Evolutionary conservation across 2,797 vertebrate species (phyloP).

Genomic region (Falco naumanni): DNA sequence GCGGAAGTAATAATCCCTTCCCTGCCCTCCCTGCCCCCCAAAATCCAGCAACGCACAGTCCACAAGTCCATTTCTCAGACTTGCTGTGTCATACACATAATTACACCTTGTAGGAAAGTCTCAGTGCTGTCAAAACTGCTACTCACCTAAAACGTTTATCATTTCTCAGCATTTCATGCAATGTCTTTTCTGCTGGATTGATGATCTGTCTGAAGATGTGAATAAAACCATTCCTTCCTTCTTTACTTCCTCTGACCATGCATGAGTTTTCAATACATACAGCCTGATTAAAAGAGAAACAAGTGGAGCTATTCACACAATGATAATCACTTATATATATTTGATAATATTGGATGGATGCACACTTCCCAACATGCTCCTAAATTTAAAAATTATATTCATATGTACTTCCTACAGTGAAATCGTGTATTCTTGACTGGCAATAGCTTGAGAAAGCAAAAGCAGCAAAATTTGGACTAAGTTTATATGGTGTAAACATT

Average conservation of each 20-base stretch:
- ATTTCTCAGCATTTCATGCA: conserved; percentile 85
- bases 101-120: background rate
- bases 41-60: background rate
- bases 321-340: background rate
- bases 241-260: conserved; percentile 94
- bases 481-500: background rate
- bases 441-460: background rate
- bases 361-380: background rate
- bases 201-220: conserved; percentile 89
- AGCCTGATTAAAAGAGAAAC: conserved; percentile 79
- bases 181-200: conserved; percentile 84
- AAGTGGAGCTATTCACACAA: background rate
- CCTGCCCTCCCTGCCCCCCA: background rate
- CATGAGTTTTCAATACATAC: conserved; percentile 97
- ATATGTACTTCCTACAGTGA: background rate
- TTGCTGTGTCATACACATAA: background rate
- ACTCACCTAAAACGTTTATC: conserved; percentile 90
- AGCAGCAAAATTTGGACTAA: background rate
- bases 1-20: background rate
- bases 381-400: background rate
- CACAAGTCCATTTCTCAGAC: background rate
- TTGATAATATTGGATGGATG: background rate
- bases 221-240: conserved; percentile 93
- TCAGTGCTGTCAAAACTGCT: background rate
- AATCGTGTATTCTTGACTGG: background rate